Percentiles rank a stretch among this genome's conserved stretches.
These are phyloP conservation scores for Drosophila fuyamai DNA, from an alignment of 1,140 invertebrate species.

Conservation along the genomic window DNA sequence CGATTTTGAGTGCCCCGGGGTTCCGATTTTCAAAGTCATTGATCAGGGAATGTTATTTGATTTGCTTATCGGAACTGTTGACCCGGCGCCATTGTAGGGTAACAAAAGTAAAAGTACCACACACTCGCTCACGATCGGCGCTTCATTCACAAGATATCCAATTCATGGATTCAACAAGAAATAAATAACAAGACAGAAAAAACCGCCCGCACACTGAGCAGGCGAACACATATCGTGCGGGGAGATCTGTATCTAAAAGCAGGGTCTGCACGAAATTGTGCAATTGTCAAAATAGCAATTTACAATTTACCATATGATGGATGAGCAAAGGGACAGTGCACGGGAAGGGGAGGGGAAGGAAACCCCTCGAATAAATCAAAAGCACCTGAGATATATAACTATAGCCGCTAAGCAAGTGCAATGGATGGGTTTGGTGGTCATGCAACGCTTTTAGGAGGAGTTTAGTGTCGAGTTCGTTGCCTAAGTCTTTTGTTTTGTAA, in stretches of 20 bases:
- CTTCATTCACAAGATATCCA: conserved; percentile 73
- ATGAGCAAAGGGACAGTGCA: conserved; percentile 26
- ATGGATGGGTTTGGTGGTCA: conserved; percentile 44
- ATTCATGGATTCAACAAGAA: conserved; percentile 66
- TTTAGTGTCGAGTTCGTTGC: conserved; percentile 73
- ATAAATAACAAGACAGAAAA: conserved; percentile 33
- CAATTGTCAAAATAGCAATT: conserved; percentile 80
- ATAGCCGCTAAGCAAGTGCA: conserved; percentile 52
- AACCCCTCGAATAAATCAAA: conserved; percentile 33
- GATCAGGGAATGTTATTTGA: conserved; percentile 27
- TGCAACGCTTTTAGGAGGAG: conserved; percentile 53
- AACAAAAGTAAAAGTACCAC: conserved; percentile 71
- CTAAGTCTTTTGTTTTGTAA: conserved; percentile 78
- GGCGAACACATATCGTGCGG: conserved; percentile 51
- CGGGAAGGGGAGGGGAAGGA: background rate
- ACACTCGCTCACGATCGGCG: conserved; percentile 60
- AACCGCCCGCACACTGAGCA: conserved; percentile 39
- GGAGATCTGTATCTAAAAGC: conserved; percentile 66
- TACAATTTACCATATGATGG: conserved; percentile 58
- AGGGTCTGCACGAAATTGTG: conserved; percentile 74
- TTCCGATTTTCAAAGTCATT: conserved; percentile 44
- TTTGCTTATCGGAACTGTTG: conserved; percentile 42
- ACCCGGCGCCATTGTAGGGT: conserved; percentile 35
- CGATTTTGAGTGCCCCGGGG: conserved; percentile 24
- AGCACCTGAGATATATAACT: conserved; percentile 43